phyloP scores from a whole-genome alignment of 2,888 invertebrate species.

The Scaeva pyrastri region DNA sequence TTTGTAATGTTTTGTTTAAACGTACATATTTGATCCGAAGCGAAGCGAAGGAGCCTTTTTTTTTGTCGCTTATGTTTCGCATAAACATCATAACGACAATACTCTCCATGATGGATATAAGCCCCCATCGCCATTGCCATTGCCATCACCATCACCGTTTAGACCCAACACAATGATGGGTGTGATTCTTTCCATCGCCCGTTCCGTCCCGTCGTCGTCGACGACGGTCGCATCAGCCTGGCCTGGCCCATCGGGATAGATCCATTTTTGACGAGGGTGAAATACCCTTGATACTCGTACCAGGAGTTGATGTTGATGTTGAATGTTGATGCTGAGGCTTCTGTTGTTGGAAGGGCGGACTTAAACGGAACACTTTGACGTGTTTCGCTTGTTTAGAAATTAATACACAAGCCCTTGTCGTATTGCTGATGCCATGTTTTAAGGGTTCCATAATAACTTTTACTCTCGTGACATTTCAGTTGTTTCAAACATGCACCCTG shows the following conservation, averaged over 20 bases:
- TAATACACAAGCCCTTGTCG: slow-evolving; percentile 5
- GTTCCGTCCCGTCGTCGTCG: too few species aligned
- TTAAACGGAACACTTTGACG: slow-evolving; percentile 50
- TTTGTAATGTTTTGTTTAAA: background rate
- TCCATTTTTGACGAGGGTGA: slow-evolving; percentile 66
- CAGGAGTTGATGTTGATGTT: too few species aligned
- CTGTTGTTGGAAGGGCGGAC: too few species aligned
- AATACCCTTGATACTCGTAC: slow-evolving; percentile 50
- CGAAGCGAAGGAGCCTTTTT: slow-evolving; percentile 52
- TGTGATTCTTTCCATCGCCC: slow-evolving; percentile 14
- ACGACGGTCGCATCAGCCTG: too few species aligned
- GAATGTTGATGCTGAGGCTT: too few species aligned
- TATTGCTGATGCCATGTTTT: slow-evolving; percentile 60
- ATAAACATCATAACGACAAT: slow-evolving; percentile 50
- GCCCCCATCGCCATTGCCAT: background rate
- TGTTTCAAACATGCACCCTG: slow-evolving; percentile 64
- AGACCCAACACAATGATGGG: too few species aligned
- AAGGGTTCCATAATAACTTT: slow-evolving; percentile 70
- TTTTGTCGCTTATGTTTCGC: slow-evolving; percentile 20
- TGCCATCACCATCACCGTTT: slow-evolving; percentile 29
- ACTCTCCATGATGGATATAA: slow-evolving; percentile 49
- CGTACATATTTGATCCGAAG: slow-evolving; percentile 31
- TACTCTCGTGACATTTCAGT: slow-evolving; percentile 72
- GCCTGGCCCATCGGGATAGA: slow-evolving; percentile 59
- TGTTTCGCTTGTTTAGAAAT: slow-evolving; percentile 38